Conservation (phyloP, 2,113 vertebrate genomes). For the Onychorhynchus coronatus region DNA sequence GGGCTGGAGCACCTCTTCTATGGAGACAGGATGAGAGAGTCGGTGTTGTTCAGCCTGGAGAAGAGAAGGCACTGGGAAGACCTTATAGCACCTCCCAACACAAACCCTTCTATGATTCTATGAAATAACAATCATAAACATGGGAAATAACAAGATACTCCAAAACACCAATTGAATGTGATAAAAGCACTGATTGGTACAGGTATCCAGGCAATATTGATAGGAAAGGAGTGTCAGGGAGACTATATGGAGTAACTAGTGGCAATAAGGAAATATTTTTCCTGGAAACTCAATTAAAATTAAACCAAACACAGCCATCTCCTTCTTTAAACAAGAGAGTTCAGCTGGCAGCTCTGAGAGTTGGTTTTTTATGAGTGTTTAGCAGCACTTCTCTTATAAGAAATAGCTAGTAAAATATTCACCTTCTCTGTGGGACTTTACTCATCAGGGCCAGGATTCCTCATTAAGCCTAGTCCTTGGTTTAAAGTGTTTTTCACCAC, state of each 20-base stretch:
- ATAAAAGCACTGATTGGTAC: background rate
- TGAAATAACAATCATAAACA: constrained; percentile 14
- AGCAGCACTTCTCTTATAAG: background rate
- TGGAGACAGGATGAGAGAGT: background rate
- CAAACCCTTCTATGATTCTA: background rate
- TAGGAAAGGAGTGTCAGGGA: constrained; percentile 37
- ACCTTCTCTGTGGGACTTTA: background rate
- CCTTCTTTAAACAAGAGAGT: background rate
- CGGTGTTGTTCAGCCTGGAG: background rate
- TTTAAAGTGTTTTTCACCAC: background rate
- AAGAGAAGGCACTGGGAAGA: background rate
- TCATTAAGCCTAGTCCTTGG: background rate
- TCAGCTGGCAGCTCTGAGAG: constrained; percentile 6
- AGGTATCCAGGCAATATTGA: constrained; percentile 15
- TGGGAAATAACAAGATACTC: constrained; percentile 7
- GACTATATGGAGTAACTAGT: background rate
- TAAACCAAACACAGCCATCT: background rate
- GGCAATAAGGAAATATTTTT: constrained; percentile 54
- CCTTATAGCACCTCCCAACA: background rate
- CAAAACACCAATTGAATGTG: background rate
- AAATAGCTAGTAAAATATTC: constrained; percentile 38
- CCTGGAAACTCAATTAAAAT: constrained; percentile 45
- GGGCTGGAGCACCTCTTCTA: background rate
- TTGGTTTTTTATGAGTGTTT: background rate
- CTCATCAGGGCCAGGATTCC: background rate